phyloP scores from a whole-genome alignment of 1,140 invertebrate species.

The Anoplolepis gracilipes region DNA sequence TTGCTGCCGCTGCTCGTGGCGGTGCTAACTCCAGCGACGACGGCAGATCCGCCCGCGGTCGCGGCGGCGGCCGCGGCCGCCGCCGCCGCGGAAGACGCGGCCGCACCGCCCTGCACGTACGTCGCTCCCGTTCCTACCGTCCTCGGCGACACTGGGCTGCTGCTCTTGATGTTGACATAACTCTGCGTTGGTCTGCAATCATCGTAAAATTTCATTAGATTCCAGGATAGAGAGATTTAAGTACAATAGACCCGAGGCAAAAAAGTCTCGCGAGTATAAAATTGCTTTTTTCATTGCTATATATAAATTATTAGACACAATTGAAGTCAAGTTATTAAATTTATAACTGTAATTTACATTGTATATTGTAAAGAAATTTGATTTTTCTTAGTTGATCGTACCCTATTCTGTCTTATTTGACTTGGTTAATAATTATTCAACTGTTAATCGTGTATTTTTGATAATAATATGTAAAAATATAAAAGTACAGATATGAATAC shows the following conservation, averaged over 20 bases:
- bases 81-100: constrained; percentile 73
- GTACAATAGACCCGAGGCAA: too few species aligned
- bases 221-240: neutral
- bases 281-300: neutral
- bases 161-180: constrained; percentile 84
- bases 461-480: constrained; percentile 8
- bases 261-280: neutral
- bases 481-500: neutral
- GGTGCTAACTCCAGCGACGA: constrained; percentile 60
- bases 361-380: neutral
- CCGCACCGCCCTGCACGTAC: constrained; percentile 79
- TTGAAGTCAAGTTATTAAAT: neutral
- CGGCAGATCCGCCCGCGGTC: constrained; percentile 61
- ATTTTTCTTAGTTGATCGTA: neutral
- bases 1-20: constrained; percentile 49
- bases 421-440: neutral
- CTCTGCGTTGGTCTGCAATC: constrained; percentile 81
- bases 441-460: neutral
- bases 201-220: constrained; percentile 27
- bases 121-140: constrained; percentile 80
- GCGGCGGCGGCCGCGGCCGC: constrained; percentile 69
- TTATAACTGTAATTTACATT: neutral
- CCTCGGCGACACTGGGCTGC: constrained; percentile 83
- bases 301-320: neutral
- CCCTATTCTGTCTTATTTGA: neutral